Evolutionary conservation across 2,888 invertebrate genomes (phyloP).

Genomic region (Melieria crassipennis): DNA sequence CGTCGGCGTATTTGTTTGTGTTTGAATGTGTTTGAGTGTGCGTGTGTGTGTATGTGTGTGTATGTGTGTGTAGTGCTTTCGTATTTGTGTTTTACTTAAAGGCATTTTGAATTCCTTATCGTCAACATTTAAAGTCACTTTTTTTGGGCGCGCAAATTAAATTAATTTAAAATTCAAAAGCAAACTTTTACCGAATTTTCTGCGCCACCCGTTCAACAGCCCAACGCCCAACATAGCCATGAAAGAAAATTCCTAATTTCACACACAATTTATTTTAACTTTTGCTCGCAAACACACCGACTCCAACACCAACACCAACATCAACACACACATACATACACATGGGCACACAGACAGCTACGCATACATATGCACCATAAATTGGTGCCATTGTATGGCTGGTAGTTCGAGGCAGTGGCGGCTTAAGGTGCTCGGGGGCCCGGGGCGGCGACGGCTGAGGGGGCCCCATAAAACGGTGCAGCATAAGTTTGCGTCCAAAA

Average conservation of each 20-base stretch:
- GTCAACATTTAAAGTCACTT: slow-evolving; percentile 4
- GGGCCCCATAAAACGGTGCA: too few relatives aligned
- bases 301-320: neutral
- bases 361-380: too few relatives aligned
- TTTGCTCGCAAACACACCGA: neutral
- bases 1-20: neutral
- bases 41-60: too few relatives aligned
- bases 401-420: too few relatives aligned
- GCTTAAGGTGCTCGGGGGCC: too few relatives aligned
- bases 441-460: too few relatives aligned
- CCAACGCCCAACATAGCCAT: neutral
- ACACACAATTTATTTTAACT: slow-evolving; percentile 33
- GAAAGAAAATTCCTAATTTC: slow-evolving; percentile 29
- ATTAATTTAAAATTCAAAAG: slow-evolving; percentile 26
- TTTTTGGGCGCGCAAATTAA: slow-evolving; percentile 6
- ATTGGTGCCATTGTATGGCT: too few relatives aligned
- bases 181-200: slow-evolving; percentile 8
- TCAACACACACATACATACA: neutral
- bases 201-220: neutral
- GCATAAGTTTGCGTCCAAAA: too few relatives aligned
- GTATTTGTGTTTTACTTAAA: neutral
- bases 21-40: too few relatives aligned
- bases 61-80: too few relatives aligned
- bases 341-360: neutral
- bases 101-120: neutral